Evolutionary conservation across 2,888 invertebrate genomes (phyloP).

Genomic region (Pemphredon lugubris): DNA sequence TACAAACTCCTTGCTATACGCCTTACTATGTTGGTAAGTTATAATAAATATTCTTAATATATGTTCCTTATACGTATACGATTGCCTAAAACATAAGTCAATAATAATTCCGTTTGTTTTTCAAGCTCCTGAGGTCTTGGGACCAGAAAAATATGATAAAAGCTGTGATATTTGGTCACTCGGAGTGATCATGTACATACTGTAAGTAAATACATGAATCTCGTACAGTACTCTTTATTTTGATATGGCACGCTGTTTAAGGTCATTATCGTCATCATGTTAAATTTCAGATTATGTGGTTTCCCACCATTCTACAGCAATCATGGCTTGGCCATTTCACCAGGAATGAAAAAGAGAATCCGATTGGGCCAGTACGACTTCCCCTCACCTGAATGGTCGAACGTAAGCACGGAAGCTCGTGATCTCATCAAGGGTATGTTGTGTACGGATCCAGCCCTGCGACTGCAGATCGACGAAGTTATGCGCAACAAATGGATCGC

Average conservation of each 20-base stretch:
- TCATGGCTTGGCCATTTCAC: conserved; percentile 98
- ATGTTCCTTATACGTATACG: not conserved
- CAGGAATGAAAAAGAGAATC: conserved; percentile 99
- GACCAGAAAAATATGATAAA: conserved; percentile 98
- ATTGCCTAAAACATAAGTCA: not conserved
- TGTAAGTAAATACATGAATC: conserved; percentile 83
- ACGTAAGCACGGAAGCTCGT: conserved; percentile 97
- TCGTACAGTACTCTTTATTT: not conserved
- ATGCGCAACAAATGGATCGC: conserved; percentile 94
- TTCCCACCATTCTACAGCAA: conserved; percentile 99
- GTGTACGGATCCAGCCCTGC: conserved; percentile 94
- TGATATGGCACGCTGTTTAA: not conserved
- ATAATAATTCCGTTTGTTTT: conserved; percentile 66
- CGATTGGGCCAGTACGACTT: conserved; percentile 98
- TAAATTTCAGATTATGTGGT: conserved; percentile 89
- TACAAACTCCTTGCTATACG: conserved; percentile 99
- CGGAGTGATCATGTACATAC: conserved; percentile 99
- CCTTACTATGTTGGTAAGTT: conserved; percentile 97
- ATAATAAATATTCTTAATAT: conserved; percentile 35
- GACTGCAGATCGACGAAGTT: conserved; percentile 95
- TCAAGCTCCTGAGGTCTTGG: conserved; percentile 91
- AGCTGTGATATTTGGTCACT: conserved; percentile 99
- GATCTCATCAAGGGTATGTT: conserved; percentile 97
- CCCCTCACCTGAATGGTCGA: conserved; percentile 97
- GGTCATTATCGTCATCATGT: no score